Percentiles rank a stretch among this genome's conserved stretches.
phyloP scores from a whole-genome alignment of 92 coral and sea anemone genomes.

The Palythoa caribaeorum region DNA sequence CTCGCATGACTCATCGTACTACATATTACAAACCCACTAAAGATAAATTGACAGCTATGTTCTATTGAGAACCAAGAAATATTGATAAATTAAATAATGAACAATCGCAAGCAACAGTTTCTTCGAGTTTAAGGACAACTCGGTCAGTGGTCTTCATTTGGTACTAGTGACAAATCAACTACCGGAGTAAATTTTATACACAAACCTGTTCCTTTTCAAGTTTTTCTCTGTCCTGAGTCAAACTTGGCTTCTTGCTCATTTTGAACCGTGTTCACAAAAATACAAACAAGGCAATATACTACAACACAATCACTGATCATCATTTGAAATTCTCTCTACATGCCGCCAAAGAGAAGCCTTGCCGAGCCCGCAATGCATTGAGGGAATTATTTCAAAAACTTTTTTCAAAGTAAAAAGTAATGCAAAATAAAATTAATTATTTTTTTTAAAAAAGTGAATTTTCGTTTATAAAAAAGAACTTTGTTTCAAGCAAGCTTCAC shows the following conservation, averaged over 20 bases:
- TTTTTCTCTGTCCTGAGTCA: conserved; percentile 83
- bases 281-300: neutral
- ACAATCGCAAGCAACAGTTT: neutral
- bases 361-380: neutral
- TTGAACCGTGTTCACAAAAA: conserved; percentile 41
- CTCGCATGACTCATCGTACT: neutral
- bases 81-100: neutral
- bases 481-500: no score
- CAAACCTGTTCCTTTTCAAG: conserved; percentile 93
- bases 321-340: conserved; percentile 31
- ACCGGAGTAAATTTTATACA: neutral
- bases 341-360: conserved; percentile 9
- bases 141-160: neutral
- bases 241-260: conserved; percentile 72
- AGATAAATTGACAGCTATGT: neutral
- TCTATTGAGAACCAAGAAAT: neutral
- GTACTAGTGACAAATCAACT: neutral
- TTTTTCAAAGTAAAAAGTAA: no score
- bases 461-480: no score
- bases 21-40: neutral
- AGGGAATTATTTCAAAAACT: neutral
- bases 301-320: conserved; percentile 20
- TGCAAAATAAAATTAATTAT: no score
- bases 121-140: conserved; percentile 1
- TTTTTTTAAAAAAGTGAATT: no score